These are phyloP conservation scores for Pocillopora meandrina DNA, from an alignment of 92 coral and sea anemone genomes.

Conservation along the genomic window DNA sequence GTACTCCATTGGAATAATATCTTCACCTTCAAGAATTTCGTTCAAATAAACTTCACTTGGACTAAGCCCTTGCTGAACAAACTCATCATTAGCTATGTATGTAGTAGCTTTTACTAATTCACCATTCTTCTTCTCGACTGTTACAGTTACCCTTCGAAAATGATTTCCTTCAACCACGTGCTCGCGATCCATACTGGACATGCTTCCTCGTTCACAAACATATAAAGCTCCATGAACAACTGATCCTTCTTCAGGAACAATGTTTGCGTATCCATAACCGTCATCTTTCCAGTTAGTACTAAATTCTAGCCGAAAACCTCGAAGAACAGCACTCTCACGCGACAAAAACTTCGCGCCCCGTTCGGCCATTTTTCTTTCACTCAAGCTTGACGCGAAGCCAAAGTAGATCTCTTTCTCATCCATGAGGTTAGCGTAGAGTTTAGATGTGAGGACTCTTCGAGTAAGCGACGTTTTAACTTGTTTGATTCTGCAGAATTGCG, in stretches of 20 bases:
- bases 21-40: constrained; percentile 68
- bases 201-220: constrained; percentile 46
- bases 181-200: constrained; percentile 46
- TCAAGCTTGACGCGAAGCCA: constrained; percentile 61
- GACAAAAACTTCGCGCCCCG: constrained; percentile 60
- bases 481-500: too few species aligned
- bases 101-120: constrained; percentile 47
- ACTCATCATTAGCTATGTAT: constrained; percentile 53
- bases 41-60: constrained; percentile 50
- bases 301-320: constrained; percentile 54
- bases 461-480: too few species aligned
- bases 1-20: constrained; percentile 36
- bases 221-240: constrained; percentile 64
- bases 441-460: too few species aligned
- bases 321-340: constrained; percentile 60
- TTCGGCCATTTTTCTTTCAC: constrained; percentile 62
- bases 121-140: constrained; percentile 52
- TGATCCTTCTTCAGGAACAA: constrained; percentile 47
- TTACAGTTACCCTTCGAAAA: constrained; percentile 35
- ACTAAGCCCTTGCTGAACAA: constrained; percentile 43
- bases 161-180: constrained; percentile 45
- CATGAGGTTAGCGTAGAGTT: not conserved
- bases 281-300: constrained; percentile 54
- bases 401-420: constrained; percentile 45
- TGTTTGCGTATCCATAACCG: constrained; percentile 61